Conservation (phyloP, 2,797 vertebrate genomes). For the Gallinago nigripennis region DNA sequence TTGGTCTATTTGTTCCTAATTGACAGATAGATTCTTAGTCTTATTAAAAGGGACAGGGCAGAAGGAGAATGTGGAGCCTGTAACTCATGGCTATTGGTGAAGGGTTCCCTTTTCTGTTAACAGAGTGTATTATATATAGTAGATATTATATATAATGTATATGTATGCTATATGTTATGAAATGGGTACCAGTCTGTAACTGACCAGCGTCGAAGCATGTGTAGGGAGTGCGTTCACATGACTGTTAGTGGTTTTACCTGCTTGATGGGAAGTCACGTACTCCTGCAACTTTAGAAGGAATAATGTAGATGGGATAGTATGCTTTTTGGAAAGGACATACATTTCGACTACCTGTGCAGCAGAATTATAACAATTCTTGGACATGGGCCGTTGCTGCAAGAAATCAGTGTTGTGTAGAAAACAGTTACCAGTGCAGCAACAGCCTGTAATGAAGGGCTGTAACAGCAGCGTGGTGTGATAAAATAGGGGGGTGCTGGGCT, state of each 20-base stretch:
- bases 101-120: not conserved
- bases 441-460: not conserved
- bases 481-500: not conserved
- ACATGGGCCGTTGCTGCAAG: not conserved
- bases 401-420: not conserved
- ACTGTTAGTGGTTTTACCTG: not conserved
- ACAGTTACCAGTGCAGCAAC: not conserved
- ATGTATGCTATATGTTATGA: no score
- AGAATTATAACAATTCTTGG: not conserved
- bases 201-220: not conserved
- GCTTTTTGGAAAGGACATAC: not conserved
- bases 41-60: not conserved
- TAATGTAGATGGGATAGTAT: not conserved
- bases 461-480: not conserved
- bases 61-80: not conserved
- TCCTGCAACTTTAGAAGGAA: not conserved
- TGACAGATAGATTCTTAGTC: not conserved
- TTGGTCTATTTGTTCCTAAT: not conserved
- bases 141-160: no score
- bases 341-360: not conserved
- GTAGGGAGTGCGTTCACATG: accelerated
- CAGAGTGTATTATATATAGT: not conserved
- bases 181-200: not conserved
- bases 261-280: not conserved
- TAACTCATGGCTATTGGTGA: not conserved